Percentiles rank a stretch among this genome's conserved stretches.
Evolutionary conservation across 2,113 vertebrate genomes (phyloP).

Genomic region (Erythrocercus mccallii): DNA sequence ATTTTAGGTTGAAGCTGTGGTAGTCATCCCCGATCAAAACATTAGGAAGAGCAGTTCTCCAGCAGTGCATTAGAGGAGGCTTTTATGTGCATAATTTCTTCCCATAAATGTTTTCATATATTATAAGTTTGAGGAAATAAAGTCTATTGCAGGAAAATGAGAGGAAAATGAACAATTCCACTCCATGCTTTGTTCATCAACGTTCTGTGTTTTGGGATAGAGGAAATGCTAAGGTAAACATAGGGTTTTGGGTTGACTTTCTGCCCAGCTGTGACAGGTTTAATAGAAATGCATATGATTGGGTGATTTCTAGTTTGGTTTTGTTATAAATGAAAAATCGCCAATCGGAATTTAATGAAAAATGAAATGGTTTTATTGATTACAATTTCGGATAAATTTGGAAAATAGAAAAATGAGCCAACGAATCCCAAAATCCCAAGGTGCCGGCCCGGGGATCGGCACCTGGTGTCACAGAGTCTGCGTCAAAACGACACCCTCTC

Average conservation of each 20-base stretch:
- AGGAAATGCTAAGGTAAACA: not conserved
- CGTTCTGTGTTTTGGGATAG: not conserved
- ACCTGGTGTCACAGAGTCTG: too few relatives aligned
- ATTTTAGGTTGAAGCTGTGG: not conserved
- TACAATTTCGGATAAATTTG: too few relatives aligned
- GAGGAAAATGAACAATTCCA: not conserved
- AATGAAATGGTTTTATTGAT: too few relatives aligned
- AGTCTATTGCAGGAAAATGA: not conserved
- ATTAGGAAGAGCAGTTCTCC: not conserved
- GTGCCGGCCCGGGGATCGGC: too few relatives aligned
- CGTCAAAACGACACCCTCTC: too few relatives aligned
- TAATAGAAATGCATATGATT: not conserved
- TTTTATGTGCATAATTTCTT: not conserved
- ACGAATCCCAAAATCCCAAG: too few relatives aligned
- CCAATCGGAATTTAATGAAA: too few relatives aligned
- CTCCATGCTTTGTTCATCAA: not conserved
- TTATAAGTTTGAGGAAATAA: not conserved
- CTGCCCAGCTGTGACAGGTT: not conserved
- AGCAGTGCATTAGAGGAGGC: not conserved
- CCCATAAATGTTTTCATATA: not conserved
- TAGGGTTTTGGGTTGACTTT: not conserved
- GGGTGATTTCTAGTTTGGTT: not conserved
- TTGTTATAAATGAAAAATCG: too few relatives aligned
- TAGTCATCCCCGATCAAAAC: not conserved
- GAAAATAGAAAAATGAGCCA: too few relatives aligned